Evolutionary conservation across 1,140 invertebrate species (phyloP).

Genomic region (Euborellia annulipes): DNA sequence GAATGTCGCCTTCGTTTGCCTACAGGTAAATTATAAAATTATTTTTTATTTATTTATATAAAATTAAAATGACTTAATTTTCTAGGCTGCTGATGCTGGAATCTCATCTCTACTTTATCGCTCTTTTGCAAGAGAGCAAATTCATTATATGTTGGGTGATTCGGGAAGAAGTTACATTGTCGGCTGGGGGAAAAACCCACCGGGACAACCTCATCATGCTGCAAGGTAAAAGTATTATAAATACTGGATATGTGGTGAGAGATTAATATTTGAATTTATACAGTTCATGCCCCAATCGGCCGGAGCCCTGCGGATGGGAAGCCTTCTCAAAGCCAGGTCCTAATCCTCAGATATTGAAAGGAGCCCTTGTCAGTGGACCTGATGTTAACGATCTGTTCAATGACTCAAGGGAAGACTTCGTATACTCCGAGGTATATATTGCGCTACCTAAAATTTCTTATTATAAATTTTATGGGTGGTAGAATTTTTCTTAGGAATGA

Average conservation of each 20-base stretch:
- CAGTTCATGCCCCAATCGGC: constrained; percentile 34
- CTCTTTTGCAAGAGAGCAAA: constrained; percentile 40
- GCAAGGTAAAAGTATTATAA: constrained; percentile 30
- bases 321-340: constrained; percentile 26
- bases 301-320: constrained; percentile 34
- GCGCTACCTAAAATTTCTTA: too few species aligned
- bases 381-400: constrained; percentile 34
- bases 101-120: constrained; percentile 28
- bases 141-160: constrained; percentile 43
- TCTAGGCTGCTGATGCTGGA: constrained; percentile 29
- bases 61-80: constrained; percentile 8
- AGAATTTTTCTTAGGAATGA: too few species aligned
- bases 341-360: constrained; percentile 37
- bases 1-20: constrained; percentile 39
- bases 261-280: constrained; percentile 3
- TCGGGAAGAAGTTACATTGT: constrained; percentile 44
- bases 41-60: neutral
- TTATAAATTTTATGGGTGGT: too few species aligned
- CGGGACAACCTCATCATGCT: constrained; percentile 34
- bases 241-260: neutral
- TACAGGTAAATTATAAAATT: constrained; percentile 22
- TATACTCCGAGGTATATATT: constrained; percentile 40
- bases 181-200: constrained; percentile 42
- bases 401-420: constrained; percentile 34
- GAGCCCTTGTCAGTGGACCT: constrained; percentile 39